Evolutionary conservation across 1,140 invertebrate species (phyloP).

Genomic region (Proales similis): DNA sequence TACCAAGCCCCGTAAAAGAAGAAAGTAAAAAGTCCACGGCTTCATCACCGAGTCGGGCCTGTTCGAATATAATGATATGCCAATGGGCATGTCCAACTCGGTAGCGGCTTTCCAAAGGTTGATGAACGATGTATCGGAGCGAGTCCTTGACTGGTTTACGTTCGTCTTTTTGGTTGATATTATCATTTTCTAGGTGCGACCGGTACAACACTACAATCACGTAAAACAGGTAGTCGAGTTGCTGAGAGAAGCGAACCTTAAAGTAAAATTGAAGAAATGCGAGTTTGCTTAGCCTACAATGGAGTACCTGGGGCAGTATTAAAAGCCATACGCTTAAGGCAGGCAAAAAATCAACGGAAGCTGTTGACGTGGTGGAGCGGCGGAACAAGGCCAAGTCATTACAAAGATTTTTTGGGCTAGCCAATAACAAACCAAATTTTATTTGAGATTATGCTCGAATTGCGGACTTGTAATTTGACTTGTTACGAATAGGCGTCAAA

Average conservation of each 20-base stretch:
- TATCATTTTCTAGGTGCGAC: neutral
- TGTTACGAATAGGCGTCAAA: conserved; percentile 1
- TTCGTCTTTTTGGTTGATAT: conserved; percentile 9
- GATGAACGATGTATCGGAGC: conserved; percentile 7
- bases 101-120: conserved; percentile 7
- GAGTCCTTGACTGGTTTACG: neutral
- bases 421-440: neutral
- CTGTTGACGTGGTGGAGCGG: neutral
- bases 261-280: conserved; percentile 18
- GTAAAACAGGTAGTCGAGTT: conserved; percentile 7
- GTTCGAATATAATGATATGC: conserved; percentile 17
- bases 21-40: conserved; percentile 1
- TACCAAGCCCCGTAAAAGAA: conserved; percentile 2
- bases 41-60: conserved; percentile 1
- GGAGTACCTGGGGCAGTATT: conserved; percentile 10
- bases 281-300: neutral
- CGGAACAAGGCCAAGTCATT: conserved; percentile 46
- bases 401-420: conserved; percentile 44
- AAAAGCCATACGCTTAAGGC: neutral
- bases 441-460: conserved; percentile 25
- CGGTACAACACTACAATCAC: neutral
- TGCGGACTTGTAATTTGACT: neutral
- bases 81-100: conserved; percentile 3
- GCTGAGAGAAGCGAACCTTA: neutral
- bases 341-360: neutral